Conservation (phyloP, 2,797 vertebrate genomes). For the Monodelphis domestica region DNA sequence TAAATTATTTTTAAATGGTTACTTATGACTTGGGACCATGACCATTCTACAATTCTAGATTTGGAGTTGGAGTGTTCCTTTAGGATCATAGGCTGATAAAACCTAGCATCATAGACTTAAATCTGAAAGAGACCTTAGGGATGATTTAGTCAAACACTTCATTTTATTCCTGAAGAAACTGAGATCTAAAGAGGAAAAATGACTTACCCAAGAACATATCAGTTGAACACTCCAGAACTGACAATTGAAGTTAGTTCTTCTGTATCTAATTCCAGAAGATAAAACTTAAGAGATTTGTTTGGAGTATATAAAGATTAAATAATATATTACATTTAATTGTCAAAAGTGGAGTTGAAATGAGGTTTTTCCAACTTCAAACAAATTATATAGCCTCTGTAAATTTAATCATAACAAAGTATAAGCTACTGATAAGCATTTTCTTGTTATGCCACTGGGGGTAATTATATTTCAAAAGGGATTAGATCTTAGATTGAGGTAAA, state of each 20-base stretch:
- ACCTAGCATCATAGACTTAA: neutral
- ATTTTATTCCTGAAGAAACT: neutral
- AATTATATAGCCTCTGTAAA: neutral
- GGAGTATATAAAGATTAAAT: neutral
- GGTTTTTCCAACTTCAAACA: neutral
- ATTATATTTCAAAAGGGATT: constrained; percentile 9
- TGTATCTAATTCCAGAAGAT: neutral
- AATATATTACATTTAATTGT: no score
- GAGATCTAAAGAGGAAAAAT: neutral
- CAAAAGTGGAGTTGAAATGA: no score
- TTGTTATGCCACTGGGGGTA: neutral
- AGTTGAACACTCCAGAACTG: neutral
- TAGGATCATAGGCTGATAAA: neutral
- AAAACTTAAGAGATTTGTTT: neutral
- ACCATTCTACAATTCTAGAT: neutral
- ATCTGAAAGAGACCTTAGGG: neutral
- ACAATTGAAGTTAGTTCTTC: neutral
- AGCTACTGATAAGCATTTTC: neutral
- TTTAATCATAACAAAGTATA: constrained; percentile 22
- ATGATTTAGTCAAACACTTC: neutral
- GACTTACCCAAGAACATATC: neutral
- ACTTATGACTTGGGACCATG: neutral
- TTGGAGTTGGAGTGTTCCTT: neutral
- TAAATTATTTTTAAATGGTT: no score
- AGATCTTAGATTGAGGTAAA: neutral